Evolutionary conservation across 2,888 invertebrate species (phyloP), one percentile per base, ranked within the genome.

Genomic region (Mylabris sibirica): DNA sequence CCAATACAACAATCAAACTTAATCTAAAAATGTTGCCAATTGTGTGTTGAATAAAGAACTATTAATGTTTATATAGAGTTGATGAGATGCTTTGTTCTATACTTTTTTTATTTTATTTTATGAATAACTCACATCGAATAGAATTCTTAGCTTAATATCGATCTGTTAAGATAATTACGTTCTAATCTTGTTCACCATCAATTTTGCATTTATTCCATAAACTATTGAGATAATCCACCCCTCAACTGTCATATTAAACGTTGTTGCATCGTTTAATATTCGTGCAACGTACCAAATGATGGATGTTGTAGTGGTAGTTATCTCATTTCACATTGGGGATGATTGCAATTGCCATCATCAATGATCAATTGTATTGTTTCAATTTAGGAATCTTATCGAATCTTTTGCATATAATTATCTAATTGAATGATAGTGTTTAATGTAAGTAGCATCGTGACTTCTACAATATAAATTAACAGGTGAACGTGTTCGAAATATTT

Each of bases 401-500:
- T 59, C 38, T 63, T 63, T n/a, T 63, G 14, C 24, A 20, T 60
- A 62, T 63, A 69, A 66, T 69, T 69, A 69, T 69, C 30, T 53
- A 17, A 38, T 38, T 38, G 59, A 26, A 59, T 49, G 66, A 69
- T 69, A 63, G 38, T 64, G 60, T 60, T 57, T 68, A 60, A 44
- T 63, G 60, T 63, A 66, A 64, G 69, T 69, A 66, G 69, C 69
- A 64, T 69, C 69, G 69, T 69, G 69, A 69, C 66, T 69, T 59
- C 69, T 66, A 66, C 62, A 66, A 66, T 68, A 62, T 61, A 59
- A 68, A 68, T 65, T 65, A 69, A 66, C 63, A 63, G 69, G 65
- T 66, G 69, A 69, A 69, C 69, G 69, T 69, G 66, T 63, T 62
- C 72, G 75, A 68, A 72, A 67, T 76, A 75, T 77, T 77, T 76